Evolutionary conservation across 2,797 vertebrate genomes (phyloP).

Genomic region (Falco novaeseelandiae): DNA sequence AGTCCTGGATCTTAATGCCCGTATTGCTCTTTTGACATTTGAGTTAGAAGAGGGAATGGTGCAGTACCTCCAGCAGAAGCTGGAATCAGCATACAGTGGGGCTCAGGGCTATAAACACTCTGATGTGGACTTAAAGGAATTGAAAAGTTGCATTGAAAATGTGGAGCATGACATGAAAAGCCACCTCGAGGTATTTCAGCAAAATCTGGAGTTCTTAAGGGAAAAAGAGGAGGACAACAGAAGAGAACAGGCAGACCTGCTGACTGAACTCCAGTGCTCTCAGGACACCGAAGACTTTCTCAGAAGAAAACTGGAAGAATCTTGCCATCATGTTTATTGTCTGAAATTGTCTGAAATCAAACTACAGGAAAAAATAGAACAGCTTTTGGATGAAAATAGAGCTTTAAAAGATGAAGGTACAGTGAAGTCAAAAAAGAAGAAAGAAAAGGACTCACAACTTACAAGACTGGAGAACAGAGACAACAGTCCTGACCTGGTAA

Average conservation of each 20-base stretch:
- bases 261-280: constrained; percentile 73
- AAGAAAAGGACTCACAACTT: neutral
- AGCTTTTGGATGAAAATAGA: constrained; percentile 76
- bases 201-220: constrained; percentile 76
- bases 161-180: constrained; percentile 67
- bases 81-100: constrained; percentile 31
- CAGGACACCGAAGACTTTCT: constrained; percentile 76
- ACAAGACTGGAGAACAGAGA: neutral
- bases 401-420: constrained; percentile 63
- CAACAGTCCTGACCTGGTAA: neutral
- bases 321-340: constrained; percentile 64
- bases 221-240: constrained; percentile 72
- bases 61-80: neutral
- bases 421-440: neutral
- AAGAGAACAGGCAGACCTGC: constrained; percentile 66
- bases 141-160: neutral
- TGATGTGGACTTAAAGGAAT: neutral
- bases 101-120: constrained; percentile 34
- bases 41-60: constrained; percentile 26
- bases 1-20: constrained; percentile 76
- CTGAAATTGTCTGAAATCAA: constrained; percentile 77
- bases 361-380: constrained; percentile 74
- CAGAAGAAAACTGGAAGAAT: constrained; percentile 77
- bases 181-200: constrained; percentile 73
- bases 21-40: constrained; percentile 55